Percentiles rank a stretch among this genome's conserved stretches.
Evolutionary conservation across 2,888 invertebrate species (phyloP).

Genomic region (Spialia ferax): DNA sequence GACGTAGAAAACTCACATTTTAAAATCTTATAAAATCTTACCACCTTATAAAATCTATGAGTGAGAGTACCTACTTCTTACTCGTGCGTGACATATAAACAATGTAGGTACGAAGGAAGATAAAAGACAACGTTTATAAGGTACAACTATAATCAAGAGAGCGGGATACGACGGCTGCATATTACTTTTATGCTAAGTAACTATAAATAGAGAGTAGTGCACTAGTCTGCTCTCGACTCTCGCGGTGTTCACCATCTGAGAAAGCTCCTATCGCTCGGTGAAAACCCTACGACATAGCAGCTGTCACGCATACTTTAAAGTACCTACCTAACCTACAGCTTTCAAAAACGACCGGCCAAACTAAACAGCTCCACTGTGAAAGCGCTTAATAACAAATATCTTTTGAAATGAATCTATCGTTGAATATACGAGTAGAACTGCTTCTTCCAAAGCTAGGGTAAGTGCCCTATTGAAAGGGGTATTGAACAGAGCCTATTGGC

Average conservation of each 20-base stretch:
- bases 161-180: constrained; percentile 6
- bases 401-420: too few relatives aligned
- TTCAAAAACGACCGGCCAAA: constrained; percentile 55
- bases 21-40: too few relatives aligned
- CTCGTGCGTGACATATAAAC: background rate
- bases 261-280: constrained; percentile 76
- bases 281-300: constrained; percentile 68
- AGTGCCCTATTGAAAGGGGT: too few relatives aligned
- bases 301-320: constrained; percentile 63
- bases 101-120: constrained; percentile 3
- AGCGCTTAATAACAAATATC: background rate
- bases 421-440: background rate
- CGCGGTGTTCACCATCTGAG: constrained; percentile 59
- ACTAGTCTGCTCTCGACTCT: constrained; percentile 55
- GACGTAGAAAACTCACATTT: too few relatives aligned
- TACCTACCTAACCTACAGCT: constrained; percentile 47
- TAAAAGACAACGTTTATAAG: constrained; percentile 4
- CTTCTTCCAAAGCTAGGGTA: too few relatives aligned
- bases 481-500: too few relatives aligned
- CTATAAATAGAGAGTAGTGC: constrained; percentile 53
- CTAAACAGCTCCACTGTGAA: constrained; percentile 37
- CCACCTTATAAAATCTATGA: background rate
- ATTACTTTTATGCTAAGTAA: constrained; percentile 37
- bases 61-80: background rate
- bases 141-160: constrained; percentile 18